A percentile compares a stretch with the other conserved stretches of the same genome.
phyloP scores from a whole-genome alignment of 2,113 vertebrate species.

The Prinia subflava region DNA sequence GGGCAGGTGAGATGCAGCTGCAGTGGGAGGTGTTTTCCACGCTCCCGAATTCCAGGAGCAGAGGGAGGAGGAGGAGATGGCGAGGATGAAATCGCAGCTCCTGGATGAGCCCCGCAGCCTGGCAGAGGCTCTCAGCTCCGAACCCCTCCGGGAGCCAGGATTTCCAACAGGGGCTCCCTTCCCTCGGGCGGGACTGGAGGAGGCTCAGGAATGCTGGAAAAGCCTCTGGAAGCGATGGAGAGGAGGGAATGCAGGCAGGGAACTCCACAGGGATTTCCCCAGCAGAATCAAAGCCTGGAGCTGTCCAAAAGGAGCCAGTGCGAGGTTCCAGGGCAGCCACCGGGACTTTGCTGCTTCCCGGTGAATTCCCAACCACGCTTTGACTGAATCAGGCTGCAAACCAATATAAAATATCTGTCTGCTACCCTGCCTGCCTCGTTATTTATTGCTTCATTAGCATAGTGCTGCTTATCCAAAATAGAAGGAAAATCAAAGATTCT shows the following conservation, averaged over 20 bases:
- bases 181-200: neutral
- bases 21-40: neutral
- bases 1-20: neutral
- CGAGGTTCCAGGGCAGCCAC: neutral
- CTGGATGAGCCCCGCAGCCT: slow-evolving; percentile 3
- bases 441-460: neutral
- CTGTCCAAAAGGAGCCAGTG: neutral
- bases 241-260: neutral
- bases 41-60: neutral
- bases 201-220: neutral
- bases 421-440: neutral
- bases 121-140: neutral
- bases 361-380: neutral
- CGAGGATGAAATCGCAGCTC: neutral
- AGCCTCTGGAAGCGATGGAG: neutral
- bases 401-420: fast-evolving
- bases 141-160: neutral
- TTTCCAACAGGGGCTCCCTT: neutral
- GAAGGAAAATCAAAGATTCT: neutral
- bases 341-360: neutral
- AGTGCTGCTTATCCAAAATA: neutral
- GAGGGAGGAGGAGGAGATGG: neutral
- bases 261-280: neutral
- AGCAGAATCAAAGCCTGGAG: neutral
- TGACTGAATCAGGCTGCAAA: neutral